Conservation (phyloP, 2,113 vertebrate species). For the Podarcis raffonei region DNA sequence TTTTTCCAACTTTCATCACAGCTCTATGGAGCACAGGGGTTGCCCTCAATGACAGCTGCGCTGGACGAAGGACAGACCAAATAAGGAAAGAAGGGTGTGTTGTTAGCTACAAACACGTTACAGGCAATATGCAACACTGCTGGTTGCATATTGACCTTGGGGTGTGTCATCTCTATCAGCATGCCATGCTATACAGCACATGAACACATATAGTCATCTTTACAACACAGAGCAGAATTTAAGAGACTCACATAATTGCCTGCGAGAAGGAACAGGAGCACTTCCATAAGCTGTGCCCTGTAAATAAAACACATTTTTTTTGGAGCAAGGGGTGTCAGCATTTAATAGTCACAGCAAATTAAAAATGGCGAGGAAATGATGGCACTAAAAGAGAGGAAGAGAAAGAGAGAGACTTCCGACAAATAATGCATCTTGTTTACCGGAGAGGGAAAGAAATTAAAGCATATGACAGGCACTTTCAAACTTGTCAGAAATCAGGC, state of each 20-base stretch:
- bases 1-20: constrained; percentile 44
- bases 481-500: constrained; percentile 55
- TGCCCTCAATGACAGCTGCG: constrained; percentile 52
- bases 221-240: constrained; percentile 81
- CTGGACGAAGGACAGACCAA: constrained; percentile 60
- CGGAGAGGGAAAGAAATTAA: constrained; percentile 49
- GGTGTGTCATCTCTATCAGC: constrained; percentile 70
- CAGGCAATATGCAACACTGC: constrained; percentile 77
- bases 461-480: constrained; percentile 50
- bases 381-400: constrained; percentile 42
- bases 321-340: constrained; percentile 75
- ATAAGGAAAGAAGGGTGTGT: constrained; percentile 60
- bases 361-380: constrained; percentile 63
- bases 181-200: constrained; percentile 84
- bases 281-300: constrained; percentile 84
- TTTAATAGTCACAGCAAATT: constrained; percentile 69
- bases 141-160: constrained; percentile 78
- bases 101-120: constrained; percentile 63
- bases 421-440: constrained; percentile 43
- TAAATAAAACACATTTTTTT: constrained; percentile 83
- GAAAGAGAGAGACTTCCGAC: constrained; percentile 40
- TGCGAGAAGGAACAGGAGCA: constrained; percentile 83
- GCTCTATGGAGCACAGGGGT: neutral
- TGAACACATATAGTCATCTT: constrained; percentile 76
- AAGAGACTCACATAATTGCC: constrained; percentile 85